Evolutionary conservation across 2,797 vertebrate species (phyloP).

Genomic region (Parotocinclus haroldoi): DNA sequence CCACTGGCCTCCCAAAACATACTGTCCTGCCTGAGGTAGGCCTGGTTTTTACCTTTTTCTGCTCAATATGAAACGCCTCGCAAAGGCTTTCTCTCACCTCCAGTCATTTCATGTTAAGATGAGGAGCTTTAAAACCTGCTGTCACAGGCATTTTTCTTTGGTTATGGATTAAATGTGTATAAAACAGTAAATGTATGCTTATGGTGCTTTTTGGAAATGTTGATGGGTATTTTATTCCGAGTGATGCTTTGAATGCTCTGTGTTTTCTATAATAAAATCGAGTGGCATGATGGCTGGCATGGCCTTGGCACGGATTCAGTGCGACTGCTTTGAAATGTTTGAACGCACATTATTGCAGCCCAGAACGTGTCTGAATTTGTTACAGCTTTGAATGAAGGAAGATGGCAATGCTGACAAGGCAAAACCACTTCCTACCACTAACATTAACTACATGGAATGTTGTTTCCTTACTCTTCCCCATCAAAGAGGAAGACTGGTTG

Average conservation of each 20-base stretch:
- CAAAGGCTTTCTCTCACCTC: conserved; percentile 3
- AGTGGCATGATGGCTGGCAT: neutral
- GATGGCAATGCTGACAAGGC: conserved; percentile 15
- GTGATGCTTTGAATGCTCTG: conserved; percentile 52
- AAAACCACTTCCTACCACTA: conserved; percentile 43
- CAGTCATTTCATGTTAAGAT: no score
- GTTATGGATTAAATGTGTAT: conserved; percentile 12
- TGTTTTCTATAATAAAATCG: conserved; percentile 23
- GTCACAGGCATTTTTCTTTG: neutral
- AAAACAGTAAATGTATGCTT: conserved; percentile 38
- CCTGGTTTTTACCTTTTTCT: conserved; percentile 43
- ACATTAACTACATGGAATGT: conserved; percentile 8
- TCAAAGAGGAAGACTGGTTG: conserved; percentile 3
- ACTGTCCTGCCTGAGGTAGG: conserved; percentile 50
- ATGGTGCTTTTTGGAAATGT: conserved; percentile 31
- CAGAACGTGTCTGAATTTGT: conserved; percentile 9
- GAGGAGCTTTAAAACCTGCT: no score
- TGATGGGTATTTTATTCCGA: conserved; percentile 18
- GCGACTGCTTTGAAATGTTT: neutral
- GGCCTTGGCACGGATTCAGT: neutral
- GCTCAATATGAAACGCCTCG: conserved; percentile 6
- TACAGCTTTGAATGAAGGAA: conserved; percentile 17
- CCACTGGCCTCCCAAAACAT: conserved; percentile 21
- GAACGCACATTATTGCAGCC: conserved; percentile 15
- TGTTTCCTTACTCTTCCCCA: conserved; percentile 15